Evolutionary conservation across 1,140 invertebrate genomes (phyloP).

Genomic region (Ceratosolen fusciceps): DNA sequence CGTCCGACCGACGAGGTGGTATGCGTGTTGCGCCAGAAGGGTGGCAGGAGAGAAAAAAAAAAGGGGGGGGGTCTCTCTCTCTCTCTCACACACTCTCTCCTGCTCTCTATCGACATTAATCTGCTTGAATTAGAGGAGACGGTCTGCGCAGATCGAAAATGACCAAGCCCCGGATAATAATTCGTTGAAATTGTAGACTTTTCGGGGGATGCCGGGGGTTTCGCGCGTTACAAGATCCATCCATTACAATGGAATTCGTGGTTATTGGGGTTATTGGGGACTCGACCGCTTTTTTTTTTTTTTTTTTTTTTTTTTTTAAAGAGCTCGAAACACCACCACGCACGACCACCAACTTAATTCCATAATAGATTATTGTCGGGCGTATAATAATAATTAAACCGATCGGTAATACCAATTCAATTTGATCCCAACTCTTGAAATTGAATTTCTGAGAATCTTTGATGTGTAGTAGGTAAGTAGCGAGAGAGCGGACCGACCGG

Average conservation of each 20-base stretch:
- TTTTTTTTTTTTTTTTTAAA: too few relatives aligned
- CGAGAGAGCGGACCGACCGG: too few relatives aligned
- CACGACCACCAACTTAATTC: too few relatives aligned
- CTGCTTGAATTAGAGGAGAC: not conserved
- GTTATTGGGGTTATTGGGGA: too few relatives aligned
- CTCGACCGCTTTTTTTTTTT: too few relatives aligned
- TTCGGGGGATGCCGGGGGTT: not conserved
- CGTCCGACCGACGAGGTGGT: too few relatives aligned
- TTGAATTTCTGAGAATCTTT: not conserved
- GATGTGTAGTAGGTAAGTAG: not conserved
- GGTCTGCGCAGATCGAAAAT: not conserved
- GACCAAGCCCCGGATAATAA: not conserved
- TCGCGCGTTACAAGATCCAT: not conserved
- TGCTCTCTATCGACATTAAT: slow-evolving; percentile 1
- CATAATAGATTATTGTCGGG: not conserved
- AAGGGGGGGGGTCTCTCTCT: not conserved
- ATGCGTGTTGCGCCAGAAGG: too few relatives aligned
- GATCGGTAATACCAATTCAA: not conserved
- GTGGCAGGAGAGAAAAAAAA: too few relatives aligned
- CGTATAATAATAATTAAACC: not conserved
- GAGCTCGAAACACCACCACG: too few relatives aligned
- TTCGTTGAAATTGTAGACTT: not conserved
- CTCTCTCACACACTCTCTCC: too few relatives aligned
- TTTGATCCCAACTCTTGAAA: not conserved
- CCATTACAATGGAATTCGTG: not conserved